Conservation (phyloP, 2,113 vertebrate genomes). For the Andinoacara biseriatus region DNA sequence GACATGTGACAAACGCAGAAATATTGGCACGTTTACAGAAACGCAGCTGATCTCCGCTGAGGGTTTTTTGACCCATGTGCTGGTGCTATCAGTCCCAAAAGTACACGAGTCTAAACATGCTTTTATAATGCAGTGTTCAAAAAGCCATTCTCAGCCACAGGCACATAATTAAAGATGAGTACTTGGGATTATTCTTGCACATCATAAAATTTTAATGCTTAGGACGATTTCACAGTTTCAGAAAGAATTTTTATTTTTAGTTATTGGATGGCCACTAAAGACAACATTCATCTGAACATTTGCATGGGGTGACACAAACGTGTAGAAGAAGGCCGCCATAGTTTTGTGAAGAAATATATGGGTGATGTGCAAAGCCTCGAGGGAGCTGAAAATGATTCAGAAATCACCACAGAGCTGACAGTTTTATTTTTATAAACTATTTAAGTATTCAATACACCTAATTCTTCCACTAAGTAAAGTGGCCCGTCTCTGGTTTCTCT, state of each 20-base stretch:
- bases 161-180: slow-evolving; percentile 28
- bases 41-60: slow-evolving; percentile 52
- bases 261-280: slow-evolving; percentile 2
- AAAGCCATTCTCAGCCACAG: slow-evolving; percentile 1
- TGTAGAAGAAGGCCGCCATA: background rate
- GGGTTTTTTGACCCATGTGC: slow-evolving; percentile 49
- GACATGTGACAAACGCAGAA: slow-evolving; percentile 62
- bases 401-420: slow-evolving; percentile 34
- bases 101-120: slow-evolving; percentile 3
- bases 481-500: background rate
- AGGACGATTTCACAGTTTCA: background rate
- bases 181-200: slow-evolving; percentile 15
- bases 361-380: slow-evolving; percentile 10
- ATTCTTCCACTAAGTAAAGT: slow-evolving; percentile 27
- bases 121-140: background rate
- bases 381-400: slow-evolving; percentile 20
- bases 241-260: background rate
- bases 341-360: slow-evolving; percentile 3
- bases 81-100: slow-evolving; percentile 27
- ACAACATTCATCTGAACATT: background rate
- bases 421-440: slow-evolving; percentile 56
- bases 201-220: background rate
- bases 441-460: slow-evolving; percentile 32
- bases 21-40: slow-evolving; percentile 27
- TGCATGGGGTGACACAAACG: background rate